Evolutionary conservation across 2,113 vertebrate species (phyloP), one percentile per base, ranked within the genome.

Genomic region (Sclerurus mexicanus): DNA sequence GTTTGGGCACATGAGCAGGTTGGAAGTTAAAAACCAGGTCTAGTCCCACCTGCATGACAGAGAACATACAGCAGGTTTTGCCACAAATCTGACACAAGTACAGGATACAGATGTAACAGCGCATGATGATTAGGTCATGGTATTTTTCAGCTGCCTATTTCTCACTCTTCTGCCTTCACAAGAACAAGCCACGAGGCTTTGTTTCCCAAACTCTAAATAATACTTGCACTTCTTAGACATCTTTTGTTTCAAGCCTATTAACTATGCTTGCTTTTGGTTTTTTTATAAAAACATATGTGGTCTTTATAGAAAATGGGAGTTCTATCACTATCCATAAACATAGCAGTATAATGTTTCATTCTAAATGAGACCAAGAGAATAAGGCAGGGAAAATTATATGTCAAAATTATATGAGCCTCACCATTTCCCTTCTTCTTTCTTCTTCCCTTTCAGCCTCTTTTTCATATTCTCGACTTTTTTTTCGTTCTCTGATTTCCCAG

Each of bases 401-500:
- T 35, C 40, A 46, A n/a, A 80, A 76, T 12, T 49, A 7, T 23
- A 7, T 23, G 39, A 86, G 77, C 74, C 96, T 98, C 98, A 99
- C 98, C 98, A 99, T 99, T 96, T 99, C 99, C 93, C 99, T 97
- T 47, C 99, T 98, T 79, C 99, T 99, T 97, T 99, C 99, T 75
- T 99, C 99, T 91, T 99, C 99, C 80, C 99, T 98, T 97, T 99
- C 99, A 4, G 98, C 80, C 67, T 99, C 99, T 90, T 99, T 99
- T 85, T 98, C 98, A 91, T 99, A 99, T 87, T 99, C 99, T 72
- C 99, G 97, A 12, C 98, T 98, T 97, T 99, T 99, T 96, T 99
- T 99, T 90, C 99, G 97, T 97, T 99, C 99, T 97, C 99, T 98
- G 78, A 99, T 99, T 98, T 99, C 99, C 99, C 99, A 99, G 97